Evolutionary conservation across 1,140 invertebrate genomes (phyloP).

Genomic region (Drosophila repletoides): DNA sequence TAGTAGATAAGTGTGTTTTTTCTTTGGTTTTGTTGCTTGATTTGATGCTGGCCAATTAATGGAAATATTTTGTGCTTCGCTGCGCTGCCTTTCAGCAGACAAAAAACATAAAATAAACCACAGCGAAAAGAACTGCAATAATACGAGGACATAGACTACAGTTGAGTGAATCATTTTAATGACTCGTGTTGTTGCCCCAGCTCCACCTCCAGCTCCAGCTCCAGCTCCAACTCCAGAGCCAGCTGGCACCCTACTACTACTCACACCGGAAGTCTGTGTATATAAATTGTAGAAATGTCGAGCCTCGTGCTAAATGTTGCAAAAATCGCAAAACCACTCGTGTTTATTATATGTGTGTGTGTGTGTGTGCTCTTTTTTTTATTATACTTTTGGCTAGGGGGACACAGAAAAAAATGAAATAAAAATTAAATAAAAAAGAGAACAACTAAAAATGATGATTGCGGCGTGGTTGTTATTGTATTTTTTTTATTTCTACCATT

Average conservation of each 20-base stretch:
- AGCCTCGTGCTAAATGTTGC: constrained; percentile 55
- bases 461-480: constrained; percentile 49
- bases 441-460: constrained; percentile 70
- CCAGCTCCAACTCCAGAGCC: too few relatives aligned
- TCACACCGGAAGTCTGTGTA: constrained; percentile 13
- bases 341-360: constrained; percentile 27
- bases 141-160: constrained; percentile 42
- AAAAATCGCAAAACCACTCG: constrained; percentile 36
- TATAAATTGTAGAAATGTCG: constrained; percentile 37
- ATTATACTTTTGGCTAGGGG: constrained; percentile 1
- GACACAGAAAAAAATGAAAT: background rate
- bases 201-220: background rate
- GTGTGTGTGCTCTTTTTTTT: constrained; percentile 1
- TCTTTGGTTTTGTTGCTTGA: background rate
- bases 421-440: constrained; percentile 11
- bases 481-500: constrained; percentile 13
- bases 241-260: too few relatives aligned
- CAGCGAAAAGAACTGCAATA: constrained; percentile 25
- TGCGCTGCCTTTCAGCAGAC: constrained; percentile 7
- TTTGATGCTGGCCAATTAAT: constrained; percentile 34
- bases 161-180: constrained; percentile 70
- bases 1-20: background rate
- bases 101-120: constrained; percentile 23
- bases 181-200: constrained; percentile 40
- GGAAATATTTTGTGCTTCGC: constrained; percentile 18